Base-by-base conservation (phyloP, 2,888 invertebrate genomes). In the Drosophila nigritarsus region DNA sequence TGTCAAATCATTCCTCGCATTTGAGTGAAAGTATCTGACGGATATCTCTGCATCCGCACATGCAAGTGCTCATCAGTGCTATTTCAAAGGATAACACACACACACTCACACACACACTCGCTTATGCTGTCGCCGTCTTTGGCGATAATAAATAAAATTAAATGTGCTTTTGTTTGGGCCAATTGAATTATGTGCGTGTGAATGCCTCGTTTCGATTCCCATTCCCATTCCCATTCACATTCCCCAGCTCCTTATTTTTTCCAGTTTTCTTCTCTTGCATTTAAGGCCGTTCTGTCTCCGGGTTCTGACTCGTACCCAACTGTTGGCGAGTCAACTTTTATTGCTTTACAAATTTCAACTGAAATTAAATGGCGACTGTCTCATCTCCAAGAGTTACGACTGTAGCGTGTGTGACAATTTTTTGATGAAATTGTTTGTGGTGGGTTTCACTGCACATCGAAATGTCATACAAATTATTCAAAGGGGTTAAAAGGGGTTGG, bases 101-200 rank as follows among this genome's bases (percentile, higher is more conserved):
- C 50, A 34, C 66, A 51, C 61, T n/a, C 55, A 49, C 58, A 20
- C 63, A 40, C 42, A 24, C 50, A 18, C 20, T n/a, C 55, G 24
- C 50, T 8, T 6, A 13, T 48, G 49, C 49, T 24, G 45, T 3
- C 20, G 13, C 20, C 6, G 45, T 24, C 45, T 24, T 24, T 53
- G 71, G 53, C 55, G 77, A 79, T 75, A 88, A 88, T 89, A 88
- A 88, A 89, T 88, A 88, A 88, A 83, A 87, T 80, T 80, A 82
- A 87, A 90, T 90, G 87, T 84, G 84, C 81, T 89, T 89, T 88
- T 87, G 84, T 88, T 88, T 87, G 80, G 75, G 73, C 80, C 88
- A 85, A 91, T 91, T 90, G 90, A 91, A 90, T 91, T 91, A 91
- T 91, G 91, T 88, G 89, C 91, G 89, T 91, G 91, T 89, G 90